Evolutionary conservation across 2,888 invertebrate genomes (phyloP).

Genomic region (Phyllotreta striolata): DNA sequence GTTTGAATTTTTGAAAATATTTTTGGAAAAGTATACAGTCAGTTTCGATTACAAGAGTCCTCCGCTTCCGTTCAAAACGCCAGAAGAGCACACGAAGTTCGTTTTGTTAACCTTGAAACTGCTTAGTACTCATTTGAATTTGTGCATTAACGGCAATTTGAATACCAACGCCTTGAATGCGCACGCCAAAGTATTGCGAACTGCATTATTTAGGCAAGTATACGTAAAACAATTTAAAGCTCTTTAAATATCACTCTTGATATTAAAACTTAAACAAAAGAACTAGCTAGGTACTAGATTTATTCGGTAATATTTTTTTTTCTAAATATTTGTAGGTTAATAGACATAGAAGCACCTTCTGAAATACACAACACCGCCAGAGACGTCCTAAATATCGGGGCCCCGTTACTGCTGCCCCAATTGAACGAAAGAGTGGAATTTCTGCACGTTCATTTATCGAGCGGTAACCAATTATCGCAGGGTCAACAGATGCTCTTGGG

Average conservation of each 20-base stretch:
- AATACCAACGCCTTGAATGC: constrained; percentile 62
- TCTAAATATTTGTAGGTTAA: constrained; percentile 52
- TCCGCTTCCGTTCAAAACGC: constrained; percentile 63
- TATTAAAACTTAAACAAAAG: too few species aligned
- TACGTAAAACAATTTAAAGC: too few species aligned
- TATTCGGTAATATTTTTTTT: background rate
- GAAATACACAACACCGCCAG: constrained; percentile 65
- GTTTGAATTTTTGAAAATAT: constrained; percentile 64
- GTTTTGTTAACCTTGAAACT: constrained; percentile 66
- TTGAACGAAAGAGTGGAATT: constrained; percentile 67
- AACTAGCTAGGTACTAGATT: too few species aligned
- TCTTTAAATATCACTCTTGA: too few species aligned
- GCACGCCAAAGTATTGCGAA: constrained; percentile 65
- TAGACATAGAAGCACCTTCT: constrained; percentile 62
- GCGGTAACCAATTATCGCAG: constrained; percentile 63
- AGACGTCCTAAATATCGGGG: constrained; percentile 68
- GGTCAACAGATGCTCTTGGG: constrained; percentile 69
- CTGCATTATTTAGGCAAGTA: constrained; percentile 64
- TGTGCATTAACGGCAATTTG: constrained; percentile 65
- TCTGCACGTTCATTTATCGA: constrained; percentile 65
- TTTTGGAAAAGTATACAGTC: constrained; percentile 67
- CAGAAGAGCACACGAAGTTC: constrained; percentile 65
- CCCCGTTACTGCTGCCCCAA: constrained; percentile 67
- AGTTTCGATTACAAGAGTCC: constrained; percentile 61
- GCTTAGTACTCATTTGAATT: constrained; percentile 66